Base-by-base conservation (phyloP, 2,888 invertebrate genomes). In the Lochmaea capreae region DNA sequence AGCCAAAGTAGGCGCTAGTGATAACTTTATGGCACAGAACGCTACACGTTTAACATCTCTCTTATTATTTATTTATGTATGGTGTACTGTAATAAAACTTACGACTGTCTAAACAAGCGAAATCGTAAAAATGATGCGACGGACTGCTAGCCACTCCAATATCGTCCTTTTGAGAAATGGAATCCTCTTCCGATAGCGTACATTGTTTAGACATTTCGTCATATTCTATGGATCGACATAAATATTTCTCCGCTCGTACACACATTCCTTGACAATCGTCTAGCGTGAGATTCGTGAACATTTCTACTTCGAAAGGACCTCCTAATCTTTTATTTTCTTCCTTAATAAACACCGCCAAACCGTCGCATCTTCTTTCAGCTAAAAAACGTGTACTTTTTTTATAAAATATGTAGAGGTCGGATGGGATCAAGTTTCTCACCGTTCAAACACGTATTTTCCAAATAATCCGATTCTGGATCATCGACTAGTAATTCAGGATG, bases 261-360 rank as follows among this genome's bases (percentile, higher is more conserved):
- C 96, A 96, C 90, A 95, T 93, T 3, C 93, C 92, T 86, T 96
- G 95, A 82, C 96, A 96, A 88, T 96, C 96, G 80, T 95, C 94
- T 77, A 96, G 88, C 4, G 95, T 95, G 87, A 96, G 91, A 84
- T 96, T 95, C 63, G 93, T 94, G 84, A 95, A 95, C 52, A 95
- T 92, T 84, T 96, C 96, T 52, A 95, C 95, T 87, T 96, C 95
- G 85, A 96, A 96, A 6, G 96, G 95, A 59, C 96, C 96, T 39
- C 95, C 94, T 8, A 96, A 90, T 46, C 95, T 91, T 86, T 95
- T 95, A 84, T 95, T 95, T 87, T 95, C 95, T 88, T 96, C 96
- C 87, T 96, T 96, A 46, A 96, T 94, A 84, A 96, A 96, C 10
- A 96, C 95, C 2, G 95, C 93, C 65, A 95, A 87, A 0, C 96